Percentiles rank a stretch among this genome's conserved stretches.
Evolutionary conservation across 2,888 invertebrate genomes (phyloP).

Genomic region (Lithophane leautieri): DNA sequence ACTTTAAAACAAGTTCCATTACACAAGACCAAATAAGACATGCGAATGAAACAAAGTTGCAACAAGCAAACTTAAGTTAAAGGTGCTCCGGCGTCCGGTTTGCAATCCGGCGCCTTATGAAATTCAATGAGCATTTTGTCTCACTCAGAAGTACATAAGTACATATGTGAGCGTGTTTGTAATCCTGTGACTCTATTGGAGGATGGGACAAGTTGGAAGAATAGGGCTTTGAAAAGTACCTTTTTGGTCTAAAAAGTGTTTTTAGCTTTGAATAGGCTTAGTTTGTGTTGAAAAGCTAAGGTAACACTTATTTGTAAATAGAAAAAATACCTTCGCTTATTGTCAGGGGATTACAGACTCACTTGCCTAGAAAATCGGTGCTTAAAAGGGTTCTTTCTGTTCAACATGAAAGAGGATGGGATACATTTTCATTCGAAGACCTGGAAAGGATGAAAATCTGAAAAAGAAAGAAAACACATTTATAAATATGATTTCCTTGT

Average conservation of each 20-base stretch:
- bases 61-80: slow-evolving; percentile 45
- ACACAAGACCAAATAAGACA: slow-evolving; percentile 21
- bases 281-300: background rate
- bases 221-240: background rate
- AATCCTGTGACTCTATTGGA: slow-evolving; percentile 63
- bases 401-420: background rate
- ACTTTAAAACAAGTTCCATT: slow-evolving; percentile 33
- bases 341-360: background rate
- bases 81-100: slow-evolving; percentile 60
- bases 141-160: slow-evolving; percentile 70
- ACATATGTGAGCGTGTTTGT: slow-evolving; percentile 69
- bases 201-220: slow-evolving; percentile 36
- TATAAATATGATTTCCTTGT: background rate
- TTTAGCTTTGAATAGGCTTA: slow-evolving; percentile 9
- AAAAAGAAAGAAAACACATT: background rate
- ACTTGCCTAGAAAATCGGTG: background rate
- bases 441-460: background rate
- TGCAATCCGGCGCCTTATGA: slow-evolving; percentile 78
- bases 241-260: background rate
- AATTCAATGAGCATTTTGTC: slow-evolving; percentile 87
- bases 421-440: slow-evolving; percentile 2
- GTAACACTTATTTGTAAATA: background rate
- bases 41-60: slow-evolving; percentile 52
- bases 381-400: background rate
- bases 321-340: background rate